Evolutionary conservation across 2,113 vertebrate genomes (phyloP), one percentile per base, ranked within the genome.

Genomic region (Opisthocomus hoazin): DNA sequence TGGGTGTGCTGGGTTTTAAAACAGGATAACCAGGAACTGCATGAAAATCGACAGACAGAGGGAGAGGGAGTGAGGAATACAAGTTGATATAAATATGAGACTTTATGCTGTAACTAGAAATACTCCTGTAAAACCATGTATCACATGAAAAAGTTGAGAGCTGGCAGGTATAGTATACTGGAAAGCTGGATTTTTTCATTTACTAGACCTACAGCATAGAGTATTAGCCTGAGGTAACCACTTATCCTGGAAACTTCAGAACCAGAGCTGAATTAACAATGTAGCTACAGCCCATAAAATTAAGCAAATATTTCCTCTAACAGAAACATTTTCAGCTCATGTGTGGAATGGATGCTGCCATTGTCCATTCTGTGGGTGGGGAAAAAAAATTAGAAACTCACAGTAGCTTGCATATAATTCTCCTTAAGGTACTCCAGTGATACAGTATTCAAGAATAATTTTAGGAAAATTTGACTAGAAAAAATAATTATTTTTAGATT

Each of bases 191-290:
- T 87, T 93, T 96, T 39, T 60, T 96, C 7, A 9, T 96, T 96
- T 96, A 94, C 51, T 85, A 92, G 95, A 97, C 95, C 97, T 97
- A 97, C 97, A 96, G 95, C 93, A 75, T 91, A 64, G 96, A 90
- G 56, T 87, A 93, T 83, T 96, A 79, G 87, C 89, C 94, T 89
- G 94, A 77, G 68, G 95, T 95, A 78, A 90, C 82, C 84, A 91
- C 51, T 95, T 95, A 94, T 50, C 24, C 82, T 91, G 82, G 93
- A 96, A 96, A 94, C 50, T 79, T 69, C 92, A 91, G 89, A 96
- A 94, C 63, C 53, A 94, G 88, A 66, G 90, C 90, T 95, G 87
- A 97, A 96, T 97, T 96, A 96, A 96, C 87, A 94, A 77, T 95
- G 79, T 81, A 94, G 92, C 79, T 94, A 77, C 86, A 96, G 79